Base-by-base conservation (phyloP, 2,888 invertebrate species). In the Netelia virgata region DNA sequence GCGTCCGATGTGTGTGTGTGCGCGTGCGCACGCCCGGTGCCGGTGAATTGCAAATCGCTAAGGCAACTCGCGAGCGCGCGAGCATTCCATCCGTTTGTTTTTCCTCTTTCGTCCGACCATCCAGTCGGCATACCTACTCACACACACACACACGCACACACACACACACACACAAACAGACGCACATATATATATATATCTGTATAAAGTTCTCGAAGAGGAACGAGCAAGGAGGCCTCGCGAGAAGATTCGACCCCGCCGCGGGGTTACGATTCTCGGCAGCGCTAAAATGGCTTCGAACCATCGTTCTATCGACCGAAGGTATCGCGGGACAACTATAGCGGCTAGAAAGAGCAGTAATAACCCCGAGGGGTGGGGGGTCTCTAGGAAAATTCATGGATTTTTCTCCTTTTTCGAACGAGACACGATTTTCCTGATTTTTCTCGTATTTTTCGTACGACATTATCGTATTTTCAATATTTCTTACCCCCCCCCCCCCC, bases 11-110 rank as follows among this genome's bases (percentile, higher is more conserved):
- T 47, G 43, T 14, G 61, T 43, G 28, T 3, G 47, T 8, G 47
- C 3, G 47, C 47, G 47, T 14, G 47, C 47, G 47, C 10, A 14
- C 57, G 18, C 82, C 72, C 50, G 78, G 69, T 86, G 82, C 87
- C 85, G 73, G 83, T 85, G 84, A 87, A 87, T 88, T 86, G 87
- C 86, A 87, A 88, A 87, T 87, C 87, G 87, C 84, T 70, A 79
- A 84, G 66, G 74, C 50, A 82, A 64, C 84, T 84, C 36, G 64
- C 23, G 81, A 69, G 47, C 81, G 69, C 84, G 64, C 78, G 76
- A 84, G 82, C 87, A 86, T 86, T 84, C 82, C 87, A 68, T 72
- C 72, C 75, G 80, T 81, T 84, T 64, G 74, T 73, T 85, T 83
- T 80, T 75, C 59, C 70, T 50, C 69, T 84, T 69, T 84, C 76